Conservation (phyloP, 2,113 vertebrate genomes). For the Leiothrix lutea region DNA sequence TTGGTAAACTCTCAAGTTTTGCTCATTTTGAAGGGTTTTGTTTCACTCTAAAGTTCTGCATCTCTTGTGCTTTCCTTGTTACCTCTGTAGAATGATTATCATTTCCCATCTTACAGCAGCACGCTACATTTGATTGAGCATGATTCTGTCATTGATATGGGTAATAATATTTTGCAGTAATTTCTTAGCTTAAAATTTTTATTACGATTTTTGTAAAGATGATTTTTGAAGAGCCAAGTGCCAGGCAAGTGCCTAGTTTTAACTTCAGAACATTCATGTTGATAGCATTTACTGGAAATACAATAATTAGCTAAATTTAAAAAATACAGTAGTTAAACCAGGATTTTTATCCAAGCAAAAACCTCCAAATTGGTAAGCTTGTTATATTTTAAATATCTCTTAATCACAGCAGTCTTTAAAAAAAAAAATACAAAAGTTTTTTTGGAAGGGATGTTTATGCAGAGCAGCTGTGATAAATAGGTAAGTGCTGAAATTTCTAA, state of each 20-base stretch:
- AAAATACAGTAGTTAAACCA: background rate
- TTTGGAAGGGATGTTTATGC: background rate
- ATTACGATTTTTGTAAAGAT: background rate
- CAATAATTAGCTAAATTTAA: background rate
- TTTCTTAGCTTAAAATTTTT: background rate
- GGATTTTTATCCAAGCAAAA: background rate
- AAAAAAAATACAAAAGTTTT: background rate
- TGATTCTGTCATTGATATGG: background rate
- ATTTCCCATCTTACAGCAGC: background rate
- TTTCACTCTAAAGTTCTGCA: background rate
- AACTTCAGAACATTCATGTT: background rate
- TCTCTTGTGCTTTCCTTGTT: background rate
- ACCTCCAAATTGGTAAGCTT: accelerated
- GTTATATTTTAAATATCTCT: background rate
- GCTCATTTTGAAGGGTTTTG: background rate
- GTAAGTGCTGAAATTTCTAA: background rate
- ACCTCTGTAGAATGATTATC: background rate
- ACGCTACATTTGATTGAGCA: background rate
- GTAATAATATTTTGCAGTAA: background rate
- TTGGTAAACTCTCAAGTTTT: background rate
- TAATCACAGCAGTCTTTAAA: background rate
- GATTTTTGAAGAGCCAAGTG: background rate
- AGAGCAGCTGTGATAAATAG: background rate
- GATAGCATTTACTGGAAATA: background rate
- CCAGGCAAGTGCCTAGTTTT: background rate